Conservation (phyloP, 2,888 invertebrate genomes). For the Liopterus haemorrhoidalis region DNA sequence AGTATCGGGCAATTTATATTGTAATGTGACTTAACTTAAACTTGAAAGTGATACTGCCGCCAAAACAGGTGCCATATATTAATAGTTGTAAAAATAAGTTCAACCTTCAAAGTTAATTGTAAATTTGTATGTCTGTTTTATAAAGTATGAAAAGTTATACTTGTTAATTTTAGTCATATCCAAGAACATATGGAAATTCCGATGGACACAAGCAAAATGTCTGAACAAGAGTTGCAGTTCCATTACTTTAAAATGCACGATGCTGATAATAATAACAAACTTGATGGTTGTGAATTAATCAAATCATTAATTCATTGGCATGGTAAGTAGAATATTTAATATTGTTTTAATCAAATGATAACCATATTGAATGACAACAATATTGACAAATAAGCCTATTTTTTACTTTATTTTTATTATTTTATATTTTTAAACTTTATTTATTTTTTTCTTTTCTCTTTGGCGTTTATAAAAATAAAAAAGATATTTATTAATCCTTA, state of each 20-base stretch:
- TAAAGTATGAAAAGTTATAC: constrained; percentile 3
- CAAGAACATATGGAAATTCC: constrained; percentile 92
- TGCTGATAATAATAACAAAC: constrained; percentile 89
- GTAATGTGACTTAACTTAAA: too few species aligned
- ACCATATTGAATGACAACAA: too few species aligned
- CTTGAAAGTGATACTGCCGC: too few species aligned
- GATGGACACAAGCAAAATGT: constrained; percentile 89
- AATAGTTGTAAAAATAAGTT: too few species aligned
- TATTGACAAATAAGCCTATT: too few species aligned
- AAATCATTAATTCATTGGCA: constrained; percentile 97
- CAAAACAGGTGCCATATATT: too few species aligned
- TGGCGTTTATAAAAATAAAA: too few species aligned
- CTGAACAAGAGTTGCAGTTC: constrained; percentile 90
- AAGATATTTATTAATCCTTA: too few species aligned
- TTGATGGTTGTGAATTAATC: constrained; percentile 93
- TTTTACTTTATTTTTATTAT: too few species aligned
- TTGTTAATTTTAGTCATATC: constrained; percentile 65
- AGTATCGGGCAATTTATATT: too few species aligned
- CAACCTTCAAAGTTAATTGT: neutral
- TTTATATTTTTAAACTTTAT: neutral
- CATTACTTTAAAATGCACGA: constrained; percentile 99
- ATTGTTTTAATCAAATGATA: too few species aligned
- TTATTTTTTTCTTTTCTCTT: too few species aligned
- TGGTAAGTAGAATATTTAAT: constrained; percentile 71
- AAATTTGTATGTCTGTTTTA: constrained; percentile 5